Percentiles rank a stretch among this genome's conserved stretches.
Conservation (phyloP, 2,888 invertebrate species). For the Meta bourneti region DNA sequence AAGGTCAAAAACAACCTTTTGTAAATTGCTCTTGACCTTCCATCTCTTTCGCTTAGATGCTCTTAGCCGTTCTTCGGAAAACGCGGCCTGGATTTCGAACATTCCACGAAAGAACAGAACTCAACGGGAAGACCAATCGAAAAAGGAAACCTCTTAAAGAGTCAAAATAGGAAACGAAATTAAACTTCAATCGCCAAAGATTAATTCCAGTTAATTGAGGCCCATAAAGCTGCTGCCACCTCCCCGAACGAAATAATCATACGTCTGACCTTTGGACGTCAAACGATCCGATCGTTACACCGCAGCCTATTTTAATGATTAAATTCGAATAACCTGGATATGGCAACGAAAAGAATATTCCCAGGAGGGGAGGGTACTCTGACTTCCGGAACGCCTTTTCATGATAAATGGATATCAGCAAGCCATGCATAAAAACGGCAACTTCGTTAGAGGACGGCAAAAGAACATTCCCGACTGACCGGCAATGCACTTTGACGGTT, state of each 20-base stretch:
- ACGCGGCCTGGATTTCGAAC: neutral
- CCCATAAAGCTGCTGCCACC: neutral
- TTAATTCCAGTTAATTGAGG: too few species aligned
- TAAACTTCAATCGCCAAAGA: too few species aligned
- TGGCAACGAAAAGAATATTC: constrained; percentile 19
- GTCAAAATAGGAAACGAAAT: too few species aligned
- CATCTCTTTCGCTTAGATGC: neutral
- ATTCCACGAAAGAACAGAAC: neutral
- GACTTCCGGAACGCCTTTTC: constrained; percentile 45
- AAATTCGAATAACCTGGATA: constrained; percentile 49
- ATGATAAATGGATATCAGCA: constrained; percentile 42
- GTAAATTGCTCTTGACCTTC: constrained; percentile 2
- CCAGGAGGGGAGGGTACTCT: neutral
- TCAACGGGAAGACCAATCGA: neutral
- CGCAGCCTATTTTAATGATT: constrained; percentile 30
- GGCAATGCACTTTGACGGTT: constrained; percentile 22
- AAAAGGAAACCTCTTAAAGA: too few species aligned
- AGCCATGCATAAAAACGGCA: constrained; percentile 50
- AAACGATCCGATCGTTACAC: constrained; percentile 18
- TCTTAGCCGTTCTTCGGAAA: neutral
- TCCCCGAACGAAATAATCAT: neutral
- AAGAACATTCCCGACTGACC: constrained; percentile 29
- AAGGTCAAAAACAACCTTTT: neutral
- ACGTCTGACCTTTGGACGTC: constrained; percentile 17
- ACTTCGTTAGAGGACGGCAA: constrained; percentile 43